Percentiles rank a stretch among this genome's conserved stretches.
Evolutionary conservation across 2,888 invertebrate species (phyloP).

Genomic region (Microchrysa polita): DNA sequence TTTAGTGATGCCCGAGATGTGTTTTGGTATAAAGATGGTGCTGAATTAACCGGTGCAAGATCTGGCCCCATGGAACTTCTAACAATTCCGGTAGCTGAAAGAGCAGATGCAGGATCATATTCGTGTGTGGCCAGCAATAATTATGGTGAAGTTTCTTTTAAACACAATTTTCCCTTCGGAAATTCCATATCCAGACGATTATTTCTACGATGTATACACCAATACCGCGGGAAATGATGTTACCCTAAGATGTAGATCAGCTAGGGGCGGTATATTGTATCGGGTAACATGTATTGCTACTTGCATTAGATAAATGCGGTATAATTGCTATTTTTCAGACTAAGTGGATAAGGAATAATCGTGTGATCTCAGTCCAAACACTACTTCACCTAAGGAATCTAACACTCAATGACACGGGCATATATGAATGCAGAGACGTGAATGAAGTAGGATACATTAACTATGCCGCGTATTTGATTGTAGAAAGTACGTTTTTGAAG

Average conservation of each 20-base stretch:
- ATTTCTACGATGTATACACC: not conserved
- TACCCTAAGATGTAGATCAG: not conserved
- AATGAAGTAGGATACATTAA: not conserved
- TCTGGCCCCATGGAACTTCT: slow-evolving; percentile 16
- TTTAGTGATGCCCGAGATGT: not conserved
- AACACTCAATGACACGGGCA: slow-evolving; percentile 11
- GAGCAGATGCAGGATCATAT: slow-evolving; percentile 68
- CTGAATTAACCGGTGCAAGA: not conserved
- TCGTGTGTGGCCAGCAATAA: slow-evolving; percentile 69
- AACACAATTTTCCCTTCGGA: slow-evolving; percentile 7
- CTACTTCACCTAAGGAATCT: slow-evolving; percentile 2
- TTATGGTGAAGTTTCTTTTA: slow-evolving; percentile 63
- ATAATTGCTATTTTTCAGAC: not conserved
- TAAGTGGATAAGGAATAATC: slow-evolving; percentile 20
- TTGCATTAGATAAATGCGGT: not conserved
- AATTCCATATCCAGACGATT: slow-evolving; percentile 1
- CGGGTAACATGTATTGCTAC: not conserved
- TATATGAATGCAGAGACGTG: slow-evolving; percentile 20
- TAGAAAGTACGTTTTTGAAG: not conserved
- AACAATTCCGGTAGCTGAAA: slow-evolving; percentile 56
- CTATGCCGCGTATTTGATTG: too few relatives aligned
- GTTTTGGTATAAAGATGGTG: slow-evolving; percentile 16
- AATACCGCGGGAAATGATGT: not conserved
- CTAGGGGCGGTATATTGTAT: not conserved
- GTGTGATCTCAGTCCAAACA: not conserved